Conservation (phyloP, 2,888 invertebrate species). For the Ophioninae sp. region DNA sequence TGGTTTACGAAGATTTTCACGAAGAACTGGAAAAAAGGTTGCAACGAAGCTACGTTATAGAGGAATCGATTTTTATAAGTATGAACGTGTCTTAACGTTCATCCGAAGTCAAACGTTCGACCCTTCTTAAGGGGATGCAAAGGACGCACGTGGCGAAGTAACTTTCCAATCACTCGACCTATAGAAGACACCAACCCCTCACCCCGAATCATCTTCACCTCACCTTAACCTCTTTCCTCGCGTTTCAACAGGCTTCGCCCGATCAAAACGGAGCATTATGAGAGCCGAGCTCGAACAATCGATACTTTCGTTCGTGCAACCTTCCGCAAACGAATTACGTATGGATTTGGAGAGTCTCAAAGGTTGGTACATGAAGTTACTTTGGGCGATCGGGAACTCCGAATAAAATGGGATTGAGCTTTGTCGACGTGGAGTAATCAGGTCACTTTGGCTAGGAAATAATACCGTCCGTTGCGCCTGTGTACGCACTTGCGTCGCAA, state of each 20-base stretch:
- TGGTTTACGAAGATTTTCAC: background rate
- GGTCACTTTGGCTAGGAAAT: slow-evolving; percentile 29
- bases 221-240: slow-evolving; percentile 24
- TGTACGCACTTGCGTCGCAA: slow-evolving; percentile 4
- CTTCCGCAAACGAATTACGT: background rate
- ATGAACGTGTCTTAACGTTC: background rate
- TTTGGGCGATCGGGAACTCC: background rate
- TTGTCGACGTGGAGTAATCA: slow-evolving; percentile 27
- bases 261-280: slow-evolving; percentile 34
- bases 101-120: background rate
- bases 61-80: background rate
- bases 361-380: background rate
- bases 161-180: background rate
- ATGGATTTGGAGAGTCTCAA: slow-evolving; percentile 16
- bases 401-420: slow-evolving; percentile 33
- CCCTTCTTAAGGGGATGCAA: background rate
- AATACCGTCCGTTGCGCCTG: background rate
- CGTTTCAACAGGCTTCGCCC: background rate
- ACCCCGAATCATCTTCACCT: background rate
- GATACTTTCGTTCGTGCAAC: background rate
- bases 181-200: background rate
- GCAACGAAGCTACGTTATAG: background rate
- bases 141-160: background rate
- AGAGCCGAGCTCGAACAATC: slow-evolving; percentile 40
- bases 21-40: background rate